Conservation (phyloP, 2,113 vertebrate species). For the Megalops atlanticus region DNA sequence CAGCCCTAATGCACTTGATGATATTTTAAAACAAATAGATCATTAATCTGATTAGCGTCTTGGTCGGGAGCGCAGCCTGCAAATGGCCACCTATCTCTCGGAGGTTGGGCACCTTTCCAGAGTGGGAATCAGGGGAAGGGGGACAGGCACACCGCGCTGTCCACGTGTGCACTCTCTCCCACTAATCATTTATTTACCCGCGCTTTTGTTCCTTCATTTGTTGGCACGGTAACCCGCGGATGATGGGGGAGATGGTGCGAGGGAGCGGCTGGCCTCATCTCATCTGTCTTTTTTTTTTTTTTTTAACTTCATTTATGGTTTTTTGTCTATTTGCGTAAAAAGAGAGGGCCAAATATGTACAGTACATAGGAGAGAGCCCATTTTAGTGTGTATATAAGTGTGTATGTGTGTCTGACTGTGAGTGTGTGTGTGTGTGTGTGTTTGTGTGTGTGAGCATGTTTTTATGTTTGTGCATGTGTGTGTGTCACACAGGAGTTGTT, state of each 20-base stretch:
- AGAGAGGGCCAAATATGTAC: slow-evolving; percentile 17
- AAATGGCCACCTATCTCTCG: slow-evolving; percentile 78
- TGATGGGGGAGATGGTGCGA: neutral
- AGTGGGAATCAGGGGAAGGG: slow-evolving; percentile 32
- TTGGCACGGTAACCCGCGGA: slow-evolving; percentile 10
- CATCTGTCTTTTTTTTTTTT: neutral
- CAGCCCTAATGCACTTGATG: slow-evolving; percentile 79
- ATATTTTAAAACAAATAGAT: slow-evolving; percentile 89
- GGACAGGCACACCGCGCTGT: neutral
- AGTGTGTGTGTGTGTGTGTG: neutral
- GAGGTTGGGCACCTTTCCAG: slow-evolving; percentile 76
- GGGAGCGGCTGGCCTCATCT: neutral
- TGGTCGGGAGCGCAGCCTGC: slow-evolving; percentile 72
- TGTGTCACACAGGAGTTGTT: too few species aligned
- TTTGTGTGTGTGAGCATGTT: slow-evolving; percentile 6
- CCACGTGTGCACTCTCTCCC: slow-evolving; percentile 1
- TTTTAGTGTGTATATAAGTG: neutral
- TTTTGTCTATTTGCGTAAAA: neutral
- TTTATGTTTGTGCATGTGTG: neutral
- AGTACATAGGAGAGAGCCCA: too few species aligned
- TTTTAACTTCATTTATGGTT: slow-evolving; percentile 14
- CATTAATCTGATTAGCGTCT: slow-evolving; percentile 92
- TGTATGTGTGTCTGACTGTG: neutral
- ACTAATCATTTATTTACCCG: neutral
- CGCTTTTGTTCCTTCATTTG: slow-evolving; percentile 17